Evolutionary conservation across 92 coral and sea anemone species (phyloP).

Genomic region (Pocillopora meandrina): DNA sequence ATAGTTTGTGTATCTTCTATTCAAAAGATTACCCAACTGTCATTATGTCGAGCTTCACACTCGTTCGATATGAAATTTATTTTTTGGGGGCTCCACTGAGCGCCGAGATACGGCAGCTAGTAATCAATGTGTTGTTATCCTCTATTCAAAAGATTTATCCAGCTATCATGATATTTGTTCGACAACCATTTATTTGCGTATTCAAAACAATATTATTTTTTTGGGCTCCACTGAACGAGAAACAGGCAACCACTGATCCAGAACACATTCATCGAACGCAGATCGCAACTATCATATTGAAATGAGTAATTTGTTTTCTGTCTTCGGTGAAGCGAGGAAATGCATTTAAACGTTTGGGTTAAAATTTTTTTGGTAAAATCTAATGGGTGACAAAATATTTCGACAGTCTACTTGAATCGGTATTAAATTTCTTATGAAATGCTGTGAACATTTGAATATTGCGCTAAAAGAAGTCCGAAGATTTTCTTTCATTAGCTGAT

Average conservation of each 20-base stretch:
- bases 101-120: neutral
- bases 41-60: no score
- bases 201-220: conserved; percentile 1
- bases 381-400: neutral
- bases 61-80: no score
- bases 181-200: neutral
- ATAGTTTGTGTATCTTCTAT: no score
- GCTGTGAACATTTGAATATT: conserved; percentile 13
- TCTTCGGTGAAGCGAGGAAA: neutral
- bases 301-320: neutral
- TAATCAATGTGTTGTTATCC: no score
- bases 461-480: conserved; percentile 35
- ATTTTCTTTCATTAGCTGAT: conserved; percentile 51
- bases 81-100: no score
- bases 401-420: conserved; percentile 15
- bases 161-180: no score
- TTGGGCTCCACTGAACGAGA: conserved; percentile 16
- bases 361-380: neutral
- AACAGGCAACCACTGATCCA: conserved; percentile 36
- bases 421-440: conserved; percentile 29
- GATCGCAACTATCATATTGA: conserved; percentile 7
- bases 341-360: neutral
- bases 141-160: neutral
- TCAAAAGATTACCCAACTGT: no score
- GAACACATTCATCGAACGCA: conserved; percentile 34